Percentiles rank a stretch among this genome's conserved stretches.
Conservation (phyloP, 1,140 invertebrate species). For the Lanistes nyassanus region DNA sequence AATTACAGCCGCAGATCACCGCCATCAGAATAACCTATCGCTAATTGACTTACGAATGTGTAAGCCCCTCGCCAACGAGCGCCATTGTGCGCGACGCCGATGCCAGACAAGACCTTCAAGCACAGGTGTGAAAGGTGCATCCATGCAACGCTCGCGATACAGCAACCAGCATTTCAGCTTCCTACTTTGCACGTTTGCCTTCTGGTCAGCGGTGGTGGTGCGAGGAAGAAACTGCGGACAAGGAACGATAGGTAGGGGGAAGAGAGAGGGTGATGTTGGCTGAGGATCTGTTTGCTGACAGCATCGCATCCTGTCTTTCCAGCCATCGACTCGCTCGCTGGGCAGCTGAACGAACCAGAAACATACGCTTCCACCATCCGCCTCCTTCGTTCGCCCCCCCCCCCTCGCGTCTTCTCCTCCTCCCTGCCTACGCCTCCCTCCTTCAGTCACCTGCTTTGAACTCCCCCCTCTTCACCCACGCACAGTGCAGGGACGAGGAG, state of each 20-base stretch:
- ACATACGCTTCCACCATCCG: background rate
- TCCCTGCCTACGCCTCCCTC: background rate
- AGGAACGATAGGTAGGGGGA: background rate
- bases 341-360: background rate
- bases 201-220: too few species aligned
- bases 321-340: slow-evolving; percentile 5
- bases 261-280: background rate
- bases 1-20: too few species aligned
- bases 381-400: background rate
- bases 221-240: background rate
- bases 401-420: slow-evolving; percentile 4
- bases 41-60: too few species aligned
- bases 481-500: slow-evolving; percentile 2
- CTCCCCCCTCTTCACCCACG: background rate
- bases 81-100: too few species aligned
- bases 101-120: too few species aligned
- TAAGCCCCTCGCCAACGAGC: too few species aligned
- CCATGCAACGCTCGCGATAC: too few species aligned
- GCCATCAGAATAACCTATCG: too few species aligned
- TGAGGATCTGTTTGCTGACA: slow-evolving; percentile 2
- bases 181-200: too few species aligned
- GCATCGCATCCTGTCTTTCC: background rate
- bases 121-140: too few species aligned
- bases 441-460: too few species aligned
- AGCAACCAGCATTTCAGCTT: too few species aligned